These are phyloP conservation scores for Agriotes lineatus DNA, from an alignment of 2,888 invertebrate species.

Conservation along the genomic window DNA sequence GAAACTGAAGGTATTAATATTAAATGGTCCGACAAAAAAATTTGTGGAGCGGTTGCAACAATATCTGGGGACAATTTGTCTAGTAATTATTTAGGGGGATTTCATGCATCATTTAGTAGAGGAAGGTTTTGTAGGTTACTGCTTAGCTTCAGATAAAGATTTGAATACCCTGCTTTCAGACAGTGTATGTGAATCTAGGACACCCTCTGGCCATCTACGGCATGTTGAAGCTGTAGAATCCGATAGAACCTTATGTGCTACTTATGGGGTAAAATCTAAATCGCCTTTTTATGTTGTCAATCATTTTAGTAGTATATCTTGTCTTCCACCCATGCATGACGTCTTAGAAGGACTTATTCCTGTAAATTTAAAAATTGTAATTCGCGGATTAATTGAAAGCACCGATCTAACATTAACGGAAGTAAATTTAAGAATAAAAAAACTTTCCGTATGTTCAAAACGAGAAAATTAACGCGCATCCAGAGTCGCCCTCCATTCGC, in stretches of 20 bases:
- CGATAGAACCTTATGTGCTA: not conserved
- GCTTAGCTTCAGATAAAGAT: too few species aligned
- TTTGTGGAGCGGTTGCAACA: not conserved
- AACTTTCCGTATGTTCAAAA: not conserved
- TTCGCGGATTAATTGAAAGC: not conserved
- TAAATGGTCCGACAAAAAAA: not conserved
- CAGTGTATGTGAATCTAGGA: not conserved
- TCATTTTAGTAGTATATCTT: not conserved
- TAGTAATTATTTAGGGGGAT: not conserved
- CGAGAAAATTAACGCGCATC: not conserved
- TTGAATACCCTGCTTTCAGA: not conserved
- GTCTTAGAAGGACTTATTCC: not conserved
- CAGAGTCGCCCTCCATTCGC: not conserved
- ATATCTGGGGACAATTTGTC: not conserved
- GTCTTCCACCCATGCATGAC: not conserved
- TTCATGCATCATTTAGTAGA: not conserved
- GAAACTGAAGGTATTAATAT: not conserved
- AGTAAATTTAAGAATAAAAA: not conserved
- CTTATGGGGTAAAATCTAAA: not conserved
- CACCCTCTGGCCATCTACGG: not conserved
- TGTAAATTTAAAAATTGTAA: not conserved
- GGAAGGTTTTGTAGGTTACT: not conserved
- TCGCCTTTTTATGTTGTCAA: not conserved
- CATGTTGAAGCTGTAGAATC: not conserved
- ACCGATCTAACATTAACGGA: not conserved